A percentile compares a stretch with the other conserved stretches of the same genome.
phyloP scores from a whole-genome alignment of 1,140 invertebrate genomes.

The Homarus americanus region DNA sequence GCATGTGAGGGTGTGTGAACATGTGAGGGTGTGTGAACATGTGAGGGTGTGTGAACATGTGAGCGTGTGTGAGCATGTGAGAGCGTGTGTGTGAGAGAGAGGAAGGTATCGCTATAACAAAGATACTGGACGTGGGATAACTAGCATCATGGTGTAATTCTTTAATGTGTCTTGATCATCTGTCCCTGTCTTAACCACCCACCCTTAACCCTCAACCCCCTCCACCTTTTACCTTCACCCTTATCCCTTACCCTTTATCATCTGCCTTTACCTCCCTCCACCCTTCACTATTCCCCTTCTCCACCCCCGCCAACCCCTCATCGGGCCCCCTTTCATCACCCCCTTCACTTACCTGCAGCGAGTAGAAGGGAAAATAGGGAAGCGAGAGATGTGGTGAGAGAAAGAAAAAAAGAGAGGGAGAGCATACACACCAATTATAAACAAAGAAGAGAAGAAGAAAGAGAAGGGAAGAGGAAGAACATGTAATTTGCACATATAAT shows the following conservation, averaged over 20 bases:
- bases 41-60: neutral
- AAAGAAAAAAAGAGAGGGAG: conserved; percentile 19
- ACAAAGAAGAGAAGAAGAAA: no score
- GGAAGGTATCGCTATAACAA: neutral
- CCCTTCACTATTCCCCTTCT: no score
- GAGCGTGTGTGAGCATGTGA: neutral
- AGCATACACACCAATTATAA: no score
- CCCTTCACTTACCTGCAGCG: no score
- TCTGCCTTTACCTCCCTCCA: no score
- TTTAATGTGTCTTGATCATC: neutral
- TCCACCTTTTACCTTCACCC: no score
- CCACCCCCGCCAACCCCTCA: no score
- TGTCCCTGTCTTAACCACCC: neutral
- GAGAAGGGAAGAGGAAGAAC: neutral
- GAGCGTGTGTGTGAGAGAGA: neutral
- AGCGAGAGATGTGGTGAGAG: conserved; percentile 38
- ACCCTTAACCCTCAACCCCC: no score
- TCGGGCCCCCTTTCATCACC: no score
- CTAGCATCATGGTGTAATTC: neutral
- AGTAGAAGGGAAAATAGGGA: conserved; percentile 6
- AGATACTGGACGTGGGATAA: neutral
- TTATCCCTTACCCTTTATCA: no score
- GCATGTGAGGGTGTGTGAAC: neutral
- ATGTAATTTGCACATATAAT: no score
- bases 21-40: no score